These are phyloP conservation scores for Toxonevra muliebris DNA, from an alignment of 2,888 invertebrate species.

Conservation along the genomic window DNA sequence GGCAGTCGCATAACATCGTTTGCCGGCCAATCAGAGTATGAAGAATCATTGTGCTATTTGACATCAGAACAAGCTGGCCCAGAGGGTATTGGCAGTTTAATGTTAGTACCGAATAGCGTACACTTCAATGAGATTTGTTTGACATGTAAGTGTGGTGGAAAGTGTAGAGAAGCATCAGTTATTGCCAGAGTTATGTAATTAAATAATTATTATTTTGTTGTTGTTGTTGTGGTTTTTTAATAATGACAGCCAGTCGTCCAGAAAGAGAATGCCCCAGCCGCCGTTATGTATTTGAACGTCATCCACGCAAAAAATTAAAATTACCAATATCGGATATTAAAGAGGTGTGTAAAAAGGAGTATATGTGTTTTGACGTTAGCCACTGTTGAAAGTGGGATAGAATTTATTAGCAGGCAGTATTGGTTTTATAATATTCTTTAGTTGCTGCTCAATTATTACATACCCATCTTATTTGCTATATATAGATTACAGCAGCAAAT, in stretches of 20 bases:
- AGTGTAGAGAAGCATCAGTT: too few relatives aligned
- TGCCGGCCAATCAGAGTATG: constrained; percentile 83
- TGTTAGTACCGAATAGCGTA: constrained; percentile 87
- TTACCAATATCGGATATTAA: constrained; percentile 83
- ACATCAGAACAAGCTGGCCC: constrained; percentile 87
- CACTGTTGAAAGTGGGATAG: too few relatives aligned
- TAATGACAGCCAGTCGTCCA: constrained; percentile 76
- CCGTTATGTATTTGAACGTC: constrained; percentile 87
- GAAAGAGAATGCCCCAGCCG: constrained; percentile 90
- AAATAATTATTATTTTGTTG: constrained; percentile 15
- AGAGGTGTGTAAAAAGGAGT: constrained; percentile 70
- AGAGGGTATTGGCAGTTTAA: constrained; percentile 88
- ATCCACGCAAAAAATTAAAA: constrained; percentile 84
- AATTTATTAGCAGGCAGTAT: background rate
- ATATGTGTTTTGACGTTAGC: too few relatives aligned
- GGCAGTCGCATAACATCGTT: constrained; percentile 86
- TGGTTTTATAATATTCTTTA: background rate
- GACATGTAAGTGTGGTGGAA: constrained; percentile 74
- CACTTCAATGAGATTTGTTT: constrained; percentile 91
- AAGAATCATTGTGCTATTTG: constrained; percentile 87
- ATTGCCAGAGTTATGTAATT: background rate
- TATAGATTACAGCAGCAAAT: constrained; percentile 75
- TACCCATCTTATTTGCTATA: background rate
- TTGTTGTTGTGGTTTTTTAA: too few relatives aligned
- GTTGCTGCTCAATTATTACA: too few relatives aligned